Conservation (phyloP, 2,797 vertebrate genomes). For the Champsocephalus gunnari region DNA sequence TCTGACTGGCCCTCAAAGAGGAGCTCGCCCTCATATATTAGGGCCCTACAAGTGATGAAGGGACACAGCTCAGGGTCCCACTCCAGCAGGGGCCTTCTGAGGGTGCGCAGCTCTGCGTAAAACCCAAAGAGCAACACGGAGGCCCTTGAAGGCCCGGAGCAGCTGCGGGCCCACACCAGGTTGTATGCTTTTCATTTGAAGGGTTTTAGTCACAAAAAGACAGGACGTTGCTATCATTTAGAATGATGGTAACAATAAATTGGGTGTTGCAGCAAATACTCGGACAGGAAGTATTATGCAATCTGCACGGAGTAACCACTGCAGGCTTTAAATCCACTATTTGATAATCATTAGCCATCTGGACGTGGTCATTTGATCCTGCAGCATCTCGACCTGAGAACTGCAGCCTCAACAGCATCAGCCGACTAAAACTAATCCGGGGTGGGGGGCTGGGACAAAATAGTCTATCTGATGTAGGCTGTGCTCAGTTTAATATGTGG, state of each 20-base stretch:
- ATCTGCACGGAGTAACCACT: conserved; percentile 31
- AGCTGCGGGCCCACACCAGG: conserved; percentile 55
- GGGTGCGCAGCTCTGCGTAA: conserved; percentile 11
- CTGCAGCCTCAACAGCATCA: conserved; percentile 75
- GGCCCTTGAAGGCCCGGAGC: conserved; percentile 26
- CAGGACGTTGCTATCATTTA: background rate
- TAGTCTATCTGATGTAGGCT: conserved; percentile 15
- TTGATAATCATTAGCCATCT: conserved; percentile 84
- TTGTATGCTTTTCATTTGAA: conserved; percentile 59
- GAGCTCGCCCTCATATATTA: conserved; percentile 79
- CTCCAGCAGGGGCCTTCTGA: background rate
- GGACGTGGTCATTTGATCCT: conserved; percentile 86
- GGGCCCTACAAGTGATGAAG: conserved; percentile 32
- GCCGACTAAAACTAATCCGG: conserved; percentile 71
- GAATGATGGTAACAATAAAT: too few species aligned
- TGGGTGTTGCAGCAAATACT: conserved; percentile 20
- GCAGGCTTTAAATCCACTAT: conserved; percentile 66
- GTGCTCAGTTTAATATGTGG: conserved; percentile 31
- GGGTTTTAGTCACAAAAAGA: background rate
- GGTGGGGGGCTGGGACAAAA: conserved; percentile 46
- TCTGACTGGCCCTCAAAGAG: conserved; percentile 63
- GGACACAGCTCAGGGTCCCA: conserved; percentile 19
- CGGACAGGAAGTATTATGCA: conserved; percentile 54
- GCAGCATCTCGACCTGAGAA: conserved; percentile 74
- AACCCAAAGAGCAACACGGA: conserved; percentile 24